Evolutionary conservation across 2,888 invertebrate genomes (phyloP).

Genomic region (Cheilosia impressa): DNA sequence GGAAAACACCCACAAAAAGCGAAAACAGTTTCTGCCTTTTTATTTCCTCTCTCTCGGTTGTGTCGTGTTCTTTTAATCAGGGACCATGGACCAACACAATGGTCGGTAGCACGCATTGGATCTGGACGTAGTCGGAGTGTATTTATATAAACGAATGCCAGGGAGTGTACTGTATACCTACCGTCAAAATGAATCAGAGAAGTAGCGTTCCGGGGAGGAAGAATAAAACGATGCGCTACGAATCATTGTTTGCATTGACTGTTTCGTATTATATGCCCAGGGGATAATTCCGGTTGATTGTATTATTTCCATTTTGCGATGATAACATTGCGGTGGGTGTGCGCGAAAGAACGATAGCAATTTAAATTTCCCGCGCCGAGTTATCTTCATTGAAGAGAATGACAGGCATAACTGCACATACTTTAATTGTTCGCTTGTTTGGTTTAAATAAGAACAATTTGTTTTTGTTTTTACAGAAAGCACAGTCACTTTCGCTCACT

Average conservation of each 20-base stretch:
- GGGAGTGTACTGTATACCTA: too few species aligned
- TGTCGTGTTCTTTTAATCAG: constrained; percentile 73
- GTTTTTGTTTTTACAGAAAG: too few species aligned
- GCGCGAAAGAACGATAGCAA: constrained; percentile 6
- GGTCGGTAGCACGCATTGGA: constrained; percentile 46
- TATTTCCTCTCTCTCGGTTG: constrained; percentile 42
- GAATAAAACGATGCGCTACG: constrained; percentile 68
- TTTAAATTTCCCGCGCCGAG: constrained; percentile 45
- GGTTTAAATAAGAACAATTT: too few species aligned
- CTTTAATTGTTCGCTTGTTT: too few species aligned
- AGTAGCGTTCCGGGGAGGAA: constrained; percentile 27
- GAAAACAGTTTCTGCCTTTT: constrained; percentile 28
- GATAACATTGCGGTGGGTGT: constrained; percentile 32
- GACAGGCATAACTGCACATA: too few species aligned
- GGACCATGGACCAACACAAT: constrained; percentile 38
- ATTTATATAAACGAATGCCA: too few species aligned
- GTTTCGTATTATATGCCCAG: constrained; percentile 66
- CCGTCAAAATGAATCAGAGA: constrained; percentile 8
- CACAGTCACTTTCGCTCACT: too few species aligned
- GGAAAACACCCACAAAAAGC: constrained; percentile 1
- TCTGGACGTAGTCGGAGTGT: constrained; percentile 13
- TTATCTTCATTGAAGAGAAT: not conserved
- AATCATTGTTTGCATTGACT: constrained; percentile 75
- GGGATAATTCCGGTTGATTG: constrained; percentile 75
- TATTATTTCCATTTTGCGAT: constrained; percentile 72